Conservation (phyloP, 2,888 invertebrate species). For the Diaprepes abbreviatus region DNA sequence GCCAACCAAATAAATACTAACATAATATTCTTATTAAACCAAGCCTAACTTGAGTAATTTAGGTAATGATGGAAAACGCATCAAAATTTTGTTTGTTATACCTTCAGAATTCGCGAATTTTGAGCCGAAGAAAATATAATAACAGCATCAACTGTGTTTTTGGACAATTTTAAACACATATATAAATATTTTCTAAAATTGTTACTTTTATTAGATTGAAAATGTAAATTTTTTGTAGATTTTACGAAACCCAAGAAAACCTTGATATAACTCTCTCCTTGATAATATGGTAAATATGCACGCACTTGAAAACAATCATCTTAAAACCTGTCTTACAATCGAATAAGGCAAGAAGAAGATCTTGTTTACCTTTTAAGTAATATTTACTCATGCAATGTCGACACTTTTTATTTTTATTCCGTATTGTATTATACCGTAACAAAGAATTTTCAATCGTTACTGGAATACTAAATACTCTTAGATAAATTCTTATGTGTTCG, state of each 20-base stretch:
- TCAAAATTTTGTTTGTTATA: too few species aligned
- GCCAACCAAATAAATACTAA: too few species aligned
- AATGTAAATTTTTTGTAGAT: not conserved
- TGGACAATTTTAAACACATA: not conserved
- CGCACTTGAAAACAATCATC: not conserved
- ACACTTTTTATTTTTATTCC: conserved; percentile 9
- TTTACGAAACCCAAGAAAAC: not conserved
- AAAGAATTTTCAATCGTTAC: not conserved
- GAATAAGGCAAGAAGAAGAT: not conserved
- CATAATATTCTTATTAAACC: too few species aligned
- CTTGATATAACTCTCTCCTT: not conserved
- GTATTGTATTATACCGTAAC: not conserved
- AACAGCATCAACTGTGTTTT: too few species aligned
- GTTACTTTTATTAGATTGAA: too few species aligned
- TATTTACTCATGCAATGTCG: not conserved
- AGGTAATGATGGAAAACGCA: too few species aligned
- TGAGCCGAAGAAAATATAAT: too few species aligned
- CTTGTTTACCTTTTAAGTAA: conserved; percentile 10
- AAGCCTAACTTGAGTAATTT: too few species aligned
- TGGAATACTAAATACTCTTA: too few species aligned
- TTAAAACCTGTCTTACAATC: conserved; percentile 4
- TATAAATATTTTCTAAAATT: not conserved
- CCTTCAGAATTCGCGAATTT: too few species aligned
- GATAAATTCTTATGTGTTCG: too few species aligned
- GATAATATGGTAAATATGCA: not conserved